phyloP scores from a whole-genome alignment of 2,797 vertebrate genomes.

The Fistularia commersonii region DNA sequence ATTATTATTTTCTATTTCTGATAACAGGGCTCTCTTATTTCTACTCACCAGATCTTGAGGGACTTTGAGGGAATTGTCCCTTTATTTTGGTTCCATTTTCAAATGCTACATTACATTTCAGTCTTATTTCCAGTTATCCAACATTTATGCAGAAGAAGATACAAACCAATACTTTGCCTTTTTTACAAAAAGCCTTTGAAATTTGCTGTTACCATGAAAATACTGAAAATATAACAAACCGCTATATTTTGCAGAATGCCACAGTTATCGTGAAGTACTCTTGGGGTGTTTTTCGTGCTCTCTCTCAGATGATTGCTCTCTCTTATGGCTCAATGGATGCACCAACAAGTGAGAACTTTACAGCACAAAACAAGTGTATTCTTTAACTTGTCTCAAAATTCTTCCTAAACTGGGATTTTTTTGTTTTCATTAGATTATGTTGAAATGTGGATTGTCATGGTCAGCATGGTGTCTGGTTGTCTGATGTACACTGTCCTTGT shows the following conservation, averaged over 20 bases:
- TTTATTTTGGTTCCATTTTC: too few relatives aligned
- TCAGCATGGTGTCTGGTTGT: constrained; percentile 79
- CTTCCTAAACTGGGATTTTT: not conserved
- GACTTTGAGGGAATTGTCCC: too few relatives aligned
- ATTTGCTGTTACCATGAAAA: too few relatives aligned
- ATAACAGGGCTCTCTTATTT: too few relatives aligned
- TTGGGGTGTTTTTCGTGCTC: constrained; percentile 77
- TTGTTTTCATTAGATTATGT: constrained; percentile 64
- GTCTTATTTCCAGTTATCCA: too few relatives aligned
- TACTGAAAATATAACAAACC: too few relatives aligned
- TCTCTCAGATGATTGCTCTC: constrained; percentile 79
- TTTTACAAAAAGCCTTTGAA: too few relatives aligned
- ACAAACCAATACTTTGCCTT: too few relatives aligned
- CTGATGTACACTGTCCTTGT: constrained; percentile 80
- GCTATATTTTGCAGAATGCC: constrained; percentile 64
- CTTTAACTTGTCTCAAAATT: not conserved
- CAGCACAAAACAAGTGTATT: not conserved
- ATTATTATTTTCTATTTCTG: too few relatives aligned
- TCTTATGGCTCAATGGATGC: constrained; percentile 78
- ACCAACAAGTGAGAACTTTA: constrained; percentile 71
- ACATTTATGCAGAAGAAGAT: too few relatives aligned
- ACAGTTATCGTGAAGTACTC: constrained; percentile 78
- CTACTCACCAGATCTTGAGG: too few relatives aligned
- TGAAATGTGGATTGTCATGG: constrained; percentile 80
- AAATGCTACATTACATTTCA: too few relatives aligned